phyloP scores from a whole-genome alignment of 2,797 vertebrate species.

The Spinus pinus region DNA sequence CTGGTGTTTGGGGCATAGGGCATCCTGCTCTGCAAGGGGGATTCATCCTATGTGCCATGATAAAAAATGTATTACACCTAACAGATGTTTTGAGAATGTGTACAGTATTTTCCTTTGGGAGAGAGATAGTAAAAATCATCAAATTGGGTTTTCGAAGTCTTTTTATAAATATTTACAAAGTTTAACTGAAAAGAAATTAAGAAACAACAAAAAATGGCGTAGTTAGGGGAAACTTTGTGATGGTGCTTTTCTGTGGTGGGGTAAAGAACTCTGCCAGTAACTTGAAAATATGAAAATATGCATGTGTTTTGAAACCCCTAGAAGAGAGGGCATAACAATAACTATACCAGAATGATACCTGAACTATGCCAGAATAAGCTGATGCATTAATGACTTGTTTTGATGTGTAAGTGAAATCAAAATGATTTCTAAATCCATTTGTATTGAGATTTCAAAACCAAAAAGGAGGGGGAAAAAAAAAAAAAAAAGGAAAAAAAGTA shows the following conservation, averaged over 20 bases:
- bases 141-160: not conserved
- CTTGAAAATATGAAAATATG: not conserved
- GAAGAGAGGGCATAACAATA: not conserved
- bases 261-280: not conserved
- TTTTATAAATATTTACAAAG: not conserved
- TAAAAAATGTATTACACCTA: not conserved
- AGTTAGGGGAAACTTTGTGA: not conserved
- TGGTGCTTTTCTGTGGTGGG: not conserved
- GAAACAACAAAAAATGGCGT: not conserved
- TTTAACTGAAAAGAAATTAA: not conserved
- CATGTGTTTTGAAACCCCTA: not conserved
- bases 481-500: not conserved
- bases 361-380: not conserved
- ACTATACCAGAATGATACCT: not conserved
- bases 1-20: not conserved
- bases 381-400: not conserved
- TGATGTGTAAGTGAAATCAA: not conserved
- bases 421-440: not conserved
- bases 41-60: not conserved
- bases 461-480: accelerated
- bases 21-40: not conserved
- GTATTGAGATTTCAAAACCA: not conserved
- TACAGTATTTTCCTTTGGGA: accelerated
- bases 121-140: not conserved
- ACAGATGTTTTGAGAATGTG: accelerated